Percentiles rank a stretch among this genome's conserved stretches.
These are phyloP conservation scores for Salminus brasiliensis DNA, from an alignment of 2,113 vertebrate genomes.

Conservation along the genomic window DNA sequence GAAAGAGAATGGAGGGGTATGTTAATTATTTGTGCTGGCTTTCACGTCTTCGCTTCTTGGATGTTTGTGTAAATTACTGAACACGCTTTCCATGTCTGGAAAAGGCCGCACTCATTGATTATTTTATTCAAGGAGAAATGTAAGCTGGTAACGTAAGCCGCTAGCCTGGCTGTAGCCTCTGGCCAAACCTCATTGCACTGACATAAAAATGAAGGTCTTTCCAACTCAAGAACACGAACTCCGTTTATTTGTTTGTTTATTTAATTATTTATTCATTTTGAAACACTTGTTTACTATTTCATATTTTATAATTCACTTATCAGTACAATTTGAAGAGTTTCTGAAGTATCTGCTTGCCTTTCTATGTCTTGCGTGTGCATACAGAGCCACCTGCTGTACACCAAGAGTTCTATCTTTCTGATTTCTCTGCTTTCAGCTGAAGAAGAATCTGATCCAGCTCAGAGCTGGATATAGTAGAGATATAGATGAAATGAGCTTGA, in stretches of 20 bases:
- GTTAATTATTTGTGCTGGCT: neutral
- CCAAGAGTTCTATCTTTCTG: neutral
- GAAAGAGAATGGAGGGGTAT: neutral
- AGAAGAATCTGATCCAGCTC: conserved; percentile 3
- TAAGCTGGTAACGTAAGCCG: conserved; percentile 32
- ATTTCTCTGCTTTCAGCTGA: neutral
- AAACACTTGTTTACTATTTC: neutral
- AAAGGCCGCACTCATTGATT: conserved; percentile 24
- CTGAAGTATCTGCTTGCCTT: neutral
- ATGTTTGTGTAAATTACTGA: neutral
- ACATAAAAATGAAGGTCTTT: neutral
- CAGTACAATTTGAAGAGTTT: neutral
- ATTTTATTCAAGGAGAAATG: conserved; percentile 27
- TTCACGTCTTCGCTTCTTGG: neutral
- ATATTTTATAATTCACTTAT: neutral
- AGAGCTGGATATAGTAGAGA: neutral
- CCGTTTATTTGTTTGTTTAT: no score
- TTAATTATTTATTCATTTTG: no score
- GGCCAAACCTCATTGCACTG: conserved; percentile 8
- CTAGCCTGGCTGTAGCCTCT: conserved; percentile 17
- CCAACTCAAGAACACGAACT: neutral
- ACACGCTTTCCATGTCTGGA: neutral
- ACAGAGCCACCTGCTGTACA: conserved; percentile 48
- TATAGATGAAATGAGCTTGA: neutral
- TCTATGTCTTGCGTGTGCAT: conserved; percentile 4